Conservation (phyloP, 2,113 vertebrate genomes). For the Mesoclemmys tuberculata region DNA sequence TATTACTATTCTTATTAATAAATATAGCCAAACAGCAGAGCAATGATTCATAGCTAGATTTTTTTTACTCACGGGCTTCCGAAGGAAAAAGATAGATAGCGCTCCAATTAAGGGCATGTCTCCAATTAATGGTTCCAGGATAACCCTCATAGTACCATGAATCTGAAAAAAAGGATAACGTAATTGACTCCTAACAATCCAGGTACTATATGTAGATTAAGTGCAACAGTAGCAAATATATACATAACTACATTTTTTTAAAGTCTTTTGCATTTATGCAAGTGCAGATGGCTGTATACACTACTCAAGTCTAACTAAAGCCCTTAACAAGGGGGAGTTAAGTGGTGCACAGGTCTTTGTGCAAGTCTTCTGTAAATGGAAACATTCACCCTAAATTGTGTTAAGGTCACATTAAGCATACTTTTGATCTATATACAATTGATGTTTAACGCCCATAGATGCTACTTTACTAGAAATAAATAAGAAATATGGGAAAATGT, state of each 20-base stretch:
- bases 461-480: not conserved
- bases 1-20: not conserved
- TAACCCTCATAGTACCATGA: conserved; percentile 92
- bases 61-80: conserved; percentile 90
- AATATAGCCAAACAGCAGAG: not conserved
- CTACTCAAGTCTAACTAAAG: not conserved
- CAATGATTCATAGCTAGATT: not conserved
- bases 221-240: not conserved
- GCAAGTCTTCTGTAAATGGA: not conserved
- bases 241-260: not conserved
- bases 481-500: not conserved
- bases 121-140: conserved; percentile 95
- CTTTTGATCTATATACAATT: not conserved
- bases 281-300: not conserved
- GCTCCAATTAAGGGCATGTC: conserved; percentile 96
- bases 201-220: not conserved
- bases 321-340: not conserved
- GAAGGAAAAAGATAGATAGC: conserved; percentile 93
- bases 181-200: not conserved
- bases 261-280: not conserved
- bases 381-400: not conserved
- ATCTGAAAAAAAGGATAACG: conserved; percentile 80
- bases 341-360: not conserved
- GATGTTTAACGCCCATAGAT: not conserved
- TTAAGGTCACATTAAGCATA: fast-evolving